Evolutionary conservation across 2,797 vertebrate genomes (phyloP).

Genomic region (Eupleurogrammus muticus): DNA sequence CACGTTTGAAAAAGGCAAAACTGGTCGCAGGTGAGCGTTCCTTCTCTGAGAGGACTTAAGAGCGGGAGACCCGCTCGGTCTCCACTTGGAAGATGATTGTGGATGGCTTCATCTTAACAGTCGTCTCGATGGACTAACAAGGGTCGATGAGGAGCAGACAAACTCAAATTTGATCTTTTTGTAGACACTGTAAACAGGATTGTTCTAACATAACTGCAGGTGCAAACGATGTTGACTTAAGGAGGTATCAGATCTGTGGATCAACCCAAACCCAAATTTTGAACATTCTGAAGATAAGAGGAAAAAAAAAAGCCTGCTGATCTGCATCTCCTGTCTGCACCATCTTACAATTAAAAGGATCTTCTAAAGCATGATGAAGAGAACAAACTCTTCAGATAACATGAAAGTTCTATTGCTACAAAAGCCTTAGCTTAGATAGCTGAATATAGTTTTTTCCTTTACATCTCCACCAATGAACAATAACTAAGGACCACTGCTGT

Average conservation of each 20-base stretch:
- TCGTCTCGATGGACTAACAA: constrained; percentile 59
- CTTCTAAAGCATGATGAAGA: constrained; percentile 36
- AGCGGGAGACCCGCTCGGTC: constrained; percentile 33
- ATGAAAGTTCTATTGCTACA: constrained; percentile 57
- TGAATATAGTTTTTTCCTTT: constrained; percentile 20
- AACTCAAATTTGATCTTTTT: constrained; percentile 28
- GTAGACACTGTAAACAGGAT: constrained; percentile 57
- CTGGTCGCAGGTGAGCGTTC: constrained; percentile 46
- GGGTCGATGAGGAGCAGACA: constrained; percentile 54
- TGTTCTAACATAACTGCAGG: constrained; percentile 35
- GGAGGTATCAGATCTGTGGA: constrained; percentile 42
- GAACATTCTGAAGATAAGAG: constrained; percentile 30
- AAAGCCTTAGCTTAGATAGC: constrained; percentile 38
- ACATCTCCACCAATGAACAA: constrained; percentile 22
- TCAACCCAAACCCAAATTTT: constrained; percentile 21
- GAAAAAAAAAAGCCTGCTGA: constrained; percentile 31
- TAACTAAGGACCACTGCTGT: constrained; percentile 43
- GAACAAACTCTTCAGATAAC: constrained; percentile 33
- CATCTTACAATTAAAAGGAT: constrained; percentile 67
- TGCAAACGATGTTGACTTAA: constrained; percentile 19
- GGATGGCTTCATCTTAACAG: constrained; percentile 80
- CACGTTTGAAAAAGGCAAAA: constrained; percentile 74
- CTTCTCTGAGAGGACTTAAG: constrained; percentile 29
- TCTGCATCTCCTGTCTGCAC: constrained; percentile 22
- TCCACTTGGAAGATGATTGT: constrained; percentile 50